Conservation (phyloP, 1,140 invertebrate genomes). For the Doryteuthis pealeii region DNA sequence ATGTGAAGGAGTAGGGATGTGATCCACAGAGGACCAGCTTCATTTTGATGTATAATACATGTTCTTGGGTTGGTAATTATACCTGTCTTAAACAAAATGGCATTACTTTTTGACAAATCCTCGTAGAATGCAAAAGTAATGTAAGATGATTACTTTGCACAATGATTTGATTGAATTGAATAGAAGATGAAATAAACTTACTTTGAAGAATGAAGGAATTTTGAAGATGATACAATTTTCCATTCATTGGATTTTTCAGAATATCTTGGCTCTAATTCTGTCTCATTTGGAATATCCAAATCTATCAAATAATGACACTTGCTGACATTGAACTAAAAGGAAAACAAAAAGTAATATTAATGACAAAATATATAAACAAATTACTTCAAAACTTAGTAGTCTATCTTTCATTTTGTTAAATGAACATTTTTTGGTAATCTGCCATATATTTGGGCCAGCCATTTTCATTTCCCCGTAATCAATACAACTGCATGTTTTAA, state of each 20-base stretch:
- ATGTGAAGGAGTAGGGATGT: background rate
- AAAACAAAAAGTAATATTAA: constrained; percentile 33
- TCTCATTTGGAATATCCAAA: constrained; percentile 74
- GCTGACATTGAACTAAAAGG: constrained; percentile 67
- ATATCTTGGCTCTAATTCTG: constrained; percentile 79
- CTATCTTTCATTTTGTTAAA: too few species aligned
- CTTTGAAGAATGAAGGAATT: constrained; percentile 78
- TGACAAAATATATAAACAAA: constrained; percentile 13
- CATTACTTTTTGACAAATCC: background rate
- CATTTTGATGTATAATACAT: too few species aligned
- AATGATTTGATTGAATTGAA: background rate
- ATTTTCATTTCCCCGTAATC: too few species aligned
- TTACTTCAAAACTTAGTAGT: background rate
- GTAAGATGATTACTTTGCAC: background rate
- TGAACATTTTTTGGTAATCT: too few species aligned
- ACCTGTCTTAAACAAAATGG: too few species aligned
- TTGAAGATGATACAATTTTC: constrained; percentile 72
- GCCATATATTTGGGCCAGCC: too few species aligned
- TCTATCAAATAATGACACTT: constrained; percentile 72
- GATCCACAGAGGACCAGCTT: too few species aligned
- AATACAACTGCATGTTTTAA: too few species aligned
- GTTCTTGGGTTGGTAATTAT: too few species aligned
- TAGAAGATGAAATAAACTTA: constrained; percentile 40
- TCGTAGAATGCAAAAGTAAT: background rate
- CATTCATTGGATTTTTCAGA: constrained; percentile 72